Percentiles rank a stretch among this genome's conserved stretches.
phyloP scores from a whole-genome alignment of 2,888 invertebrate genomes.

The Tanypteryx hageni region DNA sequence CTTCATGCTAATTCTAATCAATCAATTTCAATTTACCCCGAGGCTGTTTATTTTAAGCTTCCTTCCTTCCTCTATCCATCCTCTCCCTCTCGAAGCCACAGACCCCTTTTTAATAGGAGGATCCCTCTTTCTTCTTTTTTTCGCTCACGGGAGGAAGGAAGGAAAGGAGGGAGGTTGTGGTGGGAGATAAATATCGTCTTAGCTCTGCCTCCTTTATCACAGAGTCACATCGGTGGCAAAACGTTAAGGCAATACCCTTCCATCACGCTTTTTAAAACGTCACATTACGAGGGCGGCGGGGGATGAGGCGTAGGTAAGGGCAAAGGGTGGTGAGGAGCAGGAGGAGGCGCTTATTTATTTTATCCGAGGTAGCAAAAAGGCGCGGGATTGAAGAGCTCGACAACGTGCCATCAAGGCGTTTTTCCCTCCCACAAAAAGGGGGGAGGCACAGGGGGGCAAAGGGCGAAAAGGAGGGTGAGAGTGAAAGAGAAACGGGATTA shows the following conservation, averaged over 20 bases:
- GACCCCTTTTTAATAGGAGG: not conserved
- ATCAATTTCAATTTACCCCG: conserved; percentile 36
- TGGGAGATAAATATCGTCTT: conserved; percentile 11
- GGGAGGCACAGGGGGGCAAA: not conserved
- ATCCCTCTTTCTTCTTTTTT: not conserved
- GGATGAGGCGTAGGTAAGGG: not conserved
- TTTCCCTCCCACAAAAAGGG: not conserved
- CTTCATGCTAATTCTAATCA: conserved; percentile 34
- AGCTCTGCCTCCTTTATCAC: not conserved
- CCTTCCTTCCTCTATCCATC: not conserved
- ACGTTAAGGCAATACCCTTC: not conserved
- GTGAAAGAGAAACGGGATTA: not conserved
- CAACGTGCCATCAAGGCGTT: not conserved
- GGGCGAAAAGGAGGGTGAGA: not conserved
- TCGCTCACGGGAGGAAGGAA: not conserved
- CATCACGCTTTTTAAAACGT: conserved; percentile 35
- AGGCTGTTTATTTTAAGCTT: conserved; percentile 14
- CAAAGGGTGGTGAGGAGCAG: not conserved
- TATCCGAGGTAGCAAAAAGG: conserved; percentile 20
- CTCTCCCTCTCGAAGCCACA: not conserved
- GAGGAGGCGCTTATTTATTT: not conserved
- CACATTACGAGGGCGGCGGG: not conserved
- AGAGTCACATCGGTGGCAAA: conserved; percentile 16
- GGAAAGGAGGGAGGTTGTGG: not conserved
- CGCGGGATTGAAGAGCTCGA: conserved; percentile 4